phyloP scores from a whole-genome alignment of 1,140 invertebrate species.

The Agrypnia vestita region DNA sequence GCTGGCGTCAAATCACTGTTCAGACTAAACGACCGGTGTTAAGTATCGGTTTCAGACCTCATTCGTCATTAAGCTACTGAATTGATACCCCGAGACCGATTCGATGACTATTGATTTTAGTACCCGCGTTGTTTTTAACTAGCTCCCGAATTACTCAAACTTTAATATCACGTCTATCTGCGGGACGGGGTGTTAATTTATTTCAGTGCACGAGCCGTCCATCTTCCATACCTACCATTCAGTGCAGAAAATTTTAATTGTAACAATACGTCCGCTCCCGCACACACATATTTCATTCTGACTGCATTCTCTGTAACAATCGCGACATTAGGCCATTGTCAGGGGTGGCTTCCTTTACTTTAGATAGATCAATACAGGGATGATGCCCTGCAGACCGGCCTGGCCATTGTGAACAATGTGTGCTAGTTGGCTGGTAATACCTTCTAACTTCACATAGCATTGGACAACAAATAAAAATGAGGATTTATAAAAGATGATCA shows the following conservation, averaged over 20 bases:
- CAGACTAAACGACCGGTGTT: conserved; percentile 11
- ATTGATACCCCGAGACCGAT: conserved; percentile 2
- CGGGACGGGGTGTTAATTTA: not conserved
- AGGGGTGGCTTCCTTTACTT: conserved; percentile 10
- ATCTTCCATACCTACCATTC: conserved; percentile 13
- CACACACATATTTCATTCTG: conserved; percentile 18
- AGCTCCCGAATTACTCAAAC: not conserved
- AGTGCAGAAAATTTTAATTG: conserved; percentile 42
- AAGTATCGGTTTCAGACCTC: conserved; percentile 32
- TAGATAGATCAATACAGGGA: conserved; percentile 9
- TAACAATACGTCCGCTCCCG: conserved; percentile 26
- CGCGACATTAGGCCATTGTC: conserved; percentile 40
- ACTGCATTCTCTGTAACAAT: conserved; percentile 35
- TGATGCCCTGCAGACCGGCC: not conserved
- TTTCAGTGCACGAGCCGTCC: not conserved
- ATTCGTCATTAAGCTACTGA: conserved; percentile 27
- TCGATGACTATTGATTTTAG: not conserved
- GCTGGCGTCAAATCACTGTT: conserved; percentile 2
- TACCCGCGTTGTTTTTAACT: not conserved
- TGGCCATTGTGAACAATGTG: too few species aligned
- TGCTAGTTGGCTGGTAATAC: too few species aligned
- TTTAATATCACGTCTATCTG: not conserved
- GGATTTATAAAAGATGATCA: too few species aligned
- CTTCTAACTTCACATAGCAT: too few species aligned
- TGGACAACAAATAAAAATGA: too few species aligned